phyloP scores from a whole-genome alignment of 2,113 vertebrate genomes.

The Dasyornis broadbenti region DNA sequence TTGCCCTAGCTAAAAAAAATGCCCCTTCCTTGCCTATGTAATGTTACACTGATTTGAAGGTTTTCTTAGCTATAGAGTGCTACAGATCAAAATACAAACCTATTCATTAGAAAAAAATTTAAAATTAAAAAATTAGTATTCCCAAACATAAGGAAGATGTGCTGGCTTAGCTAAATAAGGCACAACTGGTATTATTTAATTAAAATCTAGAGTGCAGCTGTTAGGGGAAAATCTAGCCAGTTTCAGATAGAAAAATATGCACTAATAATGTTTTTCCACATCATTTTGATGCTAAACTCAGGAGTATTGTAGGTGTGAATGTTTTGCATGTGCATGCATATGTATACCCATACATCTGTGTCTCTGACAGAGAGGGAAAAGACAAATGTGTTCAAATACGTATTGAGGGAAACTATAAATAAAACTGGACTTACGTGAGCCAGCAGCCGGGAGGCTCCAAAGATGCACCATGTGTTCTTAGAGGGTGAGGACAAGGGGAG shows the following conservation, averaged over 20 bases:
- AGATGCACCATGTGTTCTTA: neutral
- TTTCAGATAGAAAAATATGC: slow-evolving; percentile 51
- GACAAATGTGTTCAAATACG: neutral
- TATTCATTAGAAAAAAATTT: neutral
- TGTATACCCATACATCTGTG: neutral
- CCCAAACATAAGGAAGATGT: slow-evolving; percentile 40
- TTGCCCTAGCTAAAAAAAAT: neutral
- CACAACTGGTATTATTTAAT: slow-evolving; percentile 65
- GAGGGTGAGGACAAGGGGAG: neutral
- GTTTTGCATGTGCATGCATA: neutral
- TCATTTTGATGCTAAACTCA: slow-evolving; percentile 1
- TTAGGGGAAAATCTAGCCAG: slow-evolving; percentile 25
- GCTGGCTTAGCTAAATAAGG: slow-evolving; percentile 63
- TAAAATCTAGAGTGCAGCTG: slow-evolving; percentile 59
- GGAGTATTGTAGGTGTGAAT: neutral
- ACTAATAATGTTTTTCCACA: neutral
- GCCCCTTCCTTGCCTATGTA: neutral
- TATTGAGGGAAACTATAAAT: neutral
- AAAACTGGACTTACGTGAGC: neutral
- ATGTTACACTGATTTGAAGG: neutral
- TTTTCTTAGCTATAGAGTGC: neutral
- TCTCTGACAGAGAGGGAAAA: neutral
- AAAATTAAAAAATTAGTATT: slow-evolving; percentile 41
- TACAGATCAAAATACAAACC: neutral
- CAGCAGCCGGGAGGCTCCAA: neutral